phyloP scores from a whole-genome alignment of 2,797 vertebrate species.

The Peromyscus attwateri region DNA sequence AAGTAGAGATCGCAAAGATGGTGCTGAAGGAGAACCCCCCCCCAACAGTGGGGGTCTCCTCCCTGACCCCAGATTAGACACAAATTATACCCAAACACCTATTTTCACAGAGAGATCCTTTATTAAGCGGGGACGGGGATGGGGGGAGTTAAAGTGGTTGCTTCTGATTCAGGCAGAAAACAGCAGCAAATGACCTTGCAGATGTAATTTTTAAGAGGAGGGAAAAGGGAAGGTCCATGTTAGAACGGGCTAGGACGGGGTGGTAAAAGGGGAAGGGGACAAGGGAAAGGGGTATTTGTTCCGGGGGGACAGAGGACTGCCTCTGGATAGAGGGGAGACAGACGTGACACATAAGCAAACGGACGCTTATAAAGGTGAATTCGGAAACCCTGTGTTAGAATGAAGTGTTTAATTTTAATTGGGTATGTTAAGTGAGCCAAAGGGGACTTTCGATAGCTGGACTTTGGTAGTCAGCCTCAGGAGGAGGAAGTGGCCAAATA shows the following conservation, averaged over 20 bases:
- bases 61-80: not conserved
- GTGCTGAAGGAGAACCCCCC: not conserved
- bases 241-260: not conserved
- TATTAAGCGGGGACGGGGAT: not conserved
- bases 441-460: too few species aligned
- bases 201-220: not conserved
- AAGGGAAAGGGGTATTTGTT: not conserved
- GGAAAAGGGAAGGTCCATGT: not conserved
- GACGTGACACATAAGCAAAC: not conserved
- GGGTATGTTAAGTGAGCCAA: too few species aligned
- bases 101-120: not conserved
- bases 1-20: not conserved
- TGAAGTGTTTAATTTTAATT: too few species aligned
- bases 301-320: not conserved
- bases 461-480: too few species aligned
- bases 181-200: not conserved
- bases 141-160: not conserved
- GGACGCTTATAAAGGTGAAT: not conserved
- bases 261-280: not conserved
- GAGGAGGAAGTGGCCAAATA: too few species aligned
- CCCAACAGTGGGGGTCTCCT: not conserved
- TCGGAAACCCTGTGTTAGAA: too few species aligned
- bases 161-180: not conserved
- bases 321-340: not conserved
- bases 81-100: not conserved